These are phyloP conservation scores for Lonchura striata DNA, from an alignment of 2,113 vertebrate genomes.

Conservation along the genomic window DNA sequence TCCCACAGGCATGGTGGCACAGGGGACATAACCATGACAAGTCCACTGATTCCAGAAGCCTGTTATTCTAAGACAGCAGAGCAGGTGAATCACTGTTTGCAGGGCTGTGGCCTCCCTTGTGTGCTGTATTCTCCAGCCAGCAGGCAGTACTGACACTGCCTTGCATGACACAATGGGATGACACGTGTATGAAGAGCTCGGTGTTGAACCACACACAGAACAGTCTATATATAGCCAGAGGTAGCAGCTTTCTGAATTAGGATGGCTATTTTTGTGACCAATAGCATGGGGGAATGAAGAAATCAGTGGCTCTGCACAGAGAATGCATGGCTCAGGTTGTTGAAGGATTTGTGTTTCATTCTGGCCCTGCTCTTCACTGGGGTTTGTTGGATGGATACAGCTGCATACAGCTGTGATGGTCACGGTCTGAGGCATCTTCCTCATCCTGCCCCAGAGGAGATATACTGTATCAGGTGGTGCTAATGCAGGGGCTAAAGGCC, in stretches of 20 bases:
- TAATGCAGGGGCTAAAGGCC: not conserved
- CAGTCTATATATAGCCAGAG: not conserved
- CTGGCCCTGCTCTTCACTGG: not conserved
- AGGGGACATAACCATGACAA: accelerated
- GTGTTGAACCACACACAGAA: not conserved
- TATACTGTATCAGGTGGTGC: not conserved
- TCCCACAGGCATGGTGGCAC: accelerated
- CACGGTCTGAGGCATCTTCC: not conserved
- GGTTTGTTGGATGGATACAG: not conserved
- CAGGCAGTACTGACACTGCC: not conserved
- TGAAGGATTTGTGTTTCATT: slow-evolving; percentile 6
- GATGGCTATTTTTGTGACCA: not conserved
- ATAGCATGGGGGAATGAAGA: not conserved
- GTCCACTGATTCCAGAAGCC: not conserved
- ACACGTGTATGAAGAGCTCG: not conserved
- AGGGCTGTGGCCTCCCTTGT: not conserved
- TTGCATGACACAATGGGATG: not conserved
- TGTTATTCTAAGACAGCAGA: not conserved
- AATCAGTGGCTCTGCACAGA: not conserved
- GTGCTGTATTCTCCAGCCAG: not conserved
- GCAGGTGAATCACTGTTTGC: accelerated
- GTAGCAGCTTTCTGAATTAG: not conserved
- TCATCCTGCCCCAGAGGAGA: not conserved
- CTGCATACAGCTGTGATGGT: slow-evolving; percentile 23
- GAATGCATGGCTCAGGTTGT: not conserved